These are phyloP conservation scores for Pterois miles DNA, from an alignment of 2,797 vertebrate species.

Conservation along the genomic window DNA sequence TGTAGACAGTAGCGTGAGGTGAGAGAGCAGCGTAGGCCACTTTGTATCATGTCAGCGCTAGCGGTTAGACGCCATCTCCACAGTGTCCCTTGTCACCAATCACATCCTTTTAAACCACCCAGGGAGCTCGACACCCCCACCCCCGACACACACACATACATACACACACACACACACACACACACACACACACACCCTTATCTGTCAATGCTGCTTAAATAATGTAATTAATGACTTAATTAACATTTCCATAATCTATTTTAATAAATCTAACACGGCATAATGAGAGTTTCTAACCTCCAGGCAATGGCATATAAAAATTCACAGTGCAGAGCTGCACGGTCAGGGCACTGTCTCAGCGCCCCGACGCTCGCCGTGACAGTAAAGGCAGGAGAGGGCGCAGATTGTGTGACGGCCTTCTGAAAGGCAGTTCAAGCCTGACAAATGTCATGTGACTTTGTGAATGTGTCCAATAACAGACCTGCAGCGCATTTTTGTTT, in stretches of 20 bases:
- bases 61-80: conserved; percentile 73
- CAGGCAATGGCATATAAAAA: conserved; percentile 83
- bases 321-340: conserved; percentile 72
- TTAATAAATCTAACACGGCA: conserved; percentile 89
- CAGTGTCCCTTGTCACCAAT: conserved; percentile 82
- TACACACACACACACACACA: conserved; percentile 52
- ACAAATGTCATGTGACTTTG: conserved; percentile 80
- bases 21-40: conserved; percentile 76
- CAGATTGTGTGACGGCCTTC: conserved; percentile 74
- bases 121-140: conserved; percentile 70
- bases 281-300: conserved; percentile 87
- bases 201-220: conserved; percentile 90
- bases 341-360: conserved; percentile 68
- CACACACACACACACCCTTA: conserved; percentile 70
- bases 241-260: conserved; percentile 92
- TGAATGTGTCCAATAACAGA: conserved; percentile 72
- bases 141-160: conserved; percentile 31
- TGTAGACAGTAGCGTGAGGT: conserved; percentile 77
- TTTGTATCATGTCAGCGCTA: conserved; percentile 81
- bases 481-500: conserved; percentile 50
- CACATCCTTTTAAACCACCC: conserved; percentile 82
- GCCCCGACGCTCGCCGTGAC: conserved; percentile 63
- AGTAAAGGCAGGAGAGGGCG: conserved; percentile 61
- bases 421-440: conserved; percentile 71
- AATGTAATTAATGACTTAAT: conserved; percentile 92